Percentiles rank a stretch among this genome's conserved stretches.
Conservation (phyloP, 2,888 invertebrate species). For the Eledone cirrhosa region DNA sequence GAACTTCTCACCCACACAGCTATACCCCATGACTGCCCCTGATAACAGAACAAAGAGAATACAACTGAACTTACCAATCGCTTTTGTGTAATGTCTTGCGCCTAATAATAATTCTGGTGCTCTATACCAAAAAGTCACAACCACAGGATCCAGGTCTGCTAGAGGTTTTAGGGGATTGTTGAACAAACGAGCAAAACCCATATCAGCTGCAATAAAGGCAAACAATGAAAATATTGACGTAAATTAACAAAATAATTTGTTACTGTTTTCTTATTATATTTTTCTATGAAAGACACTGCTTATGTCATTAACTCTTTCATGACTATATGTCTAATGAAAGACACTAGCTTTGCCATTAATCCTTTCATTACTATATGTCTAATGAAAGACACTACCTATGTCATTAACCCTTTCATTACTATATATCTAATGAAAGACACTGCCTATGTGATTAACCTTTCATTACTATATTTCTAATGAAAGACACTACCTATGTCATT, state of each 20-base stretch:
- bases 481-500: too few species aligned
- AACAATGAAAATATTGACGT: not conserved
- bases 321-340: too few species aligned
- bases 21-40: not conserved
- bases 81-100: slow-evolving; percentile 97
- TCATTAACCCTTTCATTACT: too few species aligned
- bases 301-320: too few species aligned
- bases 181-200: slow-evolving; percentile 98
- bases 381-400: too few species aligned
- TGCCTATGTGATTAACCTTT: too few species aligned
- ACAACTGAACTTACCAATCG: slow-evolving; percentile 77
- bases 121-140: slow-evolving; percentile 99
- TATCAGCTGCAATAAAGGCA: slow-evolving; percentile 77
- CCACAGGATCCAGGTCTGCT: slow-evolving; percentile 98
- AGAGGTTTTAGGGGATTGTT: slow-evolving; percentile 97
- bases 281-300: too few species aligned
- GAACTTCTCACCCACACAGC: not conserved
- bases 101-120: slow-evolving; percentile 93
- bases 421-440: too few species aligned
- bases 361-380: too few species aligned
- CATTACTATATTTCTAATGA: too few species aligned
- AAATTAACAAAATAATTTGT: not conserved
- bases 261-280: too few species aligned
- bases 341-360: too few species aligned
- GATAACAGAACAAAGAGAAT: not conserved